phyloP scores from a whole-genome alignment of 2,888 invertebrate species.

The Strigamia maritima region DNA sequence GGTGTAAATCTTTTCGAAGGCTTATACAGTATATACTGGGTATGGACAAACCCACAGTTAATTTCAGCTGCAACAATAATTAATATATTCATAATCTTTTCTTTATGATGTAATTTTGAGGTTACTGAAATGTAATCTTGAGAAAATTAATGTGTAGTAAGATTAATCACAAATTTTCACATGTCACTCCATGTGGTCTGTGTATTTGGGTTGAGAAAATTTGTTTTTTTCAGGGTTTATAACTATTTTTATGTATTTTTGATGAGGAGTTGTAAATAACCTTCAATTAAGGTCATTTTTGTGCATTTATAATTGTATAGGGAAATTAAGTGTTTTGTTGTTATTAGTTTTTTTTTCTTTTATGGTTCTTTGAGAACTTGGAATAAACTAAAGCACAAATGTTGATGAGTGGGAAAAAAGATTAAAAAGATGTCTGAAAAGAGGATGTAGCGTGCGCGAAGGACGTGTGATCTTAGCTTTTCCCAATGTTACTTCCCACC shows the following conservation, averaged over 20 bases:
- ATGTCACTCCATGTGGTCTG: not conserved
- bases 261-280: not conserved
- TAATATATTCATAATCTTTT: no score
- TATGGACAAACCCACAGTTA: no score
- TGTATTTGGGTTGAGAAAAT: not conserved
- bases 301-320: not conserved
- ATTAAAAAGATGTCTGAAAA: not conserved
- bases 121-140: no score
- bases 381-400: not conserved
- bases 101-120: no score
- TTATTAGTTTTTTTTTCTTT: not conserved
- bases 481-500: slow-evolving; percentile 27
- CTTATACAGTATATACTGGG: no score
- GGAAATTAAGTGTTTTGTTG: not conserved
- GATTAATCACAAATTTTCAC: no score
- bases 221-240: not conserved
- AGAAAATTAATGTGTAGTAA: no score
- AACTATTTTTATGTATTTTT: not conserved
- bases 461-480: slow-evolving; percentile 27
- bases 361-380: not conserved
- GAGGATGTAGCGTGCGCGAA: slow-evolving; percentile 24
- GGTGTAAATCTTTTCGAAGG: no score
- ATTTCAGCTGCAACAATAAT: no score
- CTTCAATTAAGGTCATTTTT: not conserved
- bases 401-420: slow-evolving; percentile 16